These are phyloP conservation scores for Rosalia funebris DNA, from an alignment of 2,888 invertebrate species.

Conservation along the genomic window DNA sequence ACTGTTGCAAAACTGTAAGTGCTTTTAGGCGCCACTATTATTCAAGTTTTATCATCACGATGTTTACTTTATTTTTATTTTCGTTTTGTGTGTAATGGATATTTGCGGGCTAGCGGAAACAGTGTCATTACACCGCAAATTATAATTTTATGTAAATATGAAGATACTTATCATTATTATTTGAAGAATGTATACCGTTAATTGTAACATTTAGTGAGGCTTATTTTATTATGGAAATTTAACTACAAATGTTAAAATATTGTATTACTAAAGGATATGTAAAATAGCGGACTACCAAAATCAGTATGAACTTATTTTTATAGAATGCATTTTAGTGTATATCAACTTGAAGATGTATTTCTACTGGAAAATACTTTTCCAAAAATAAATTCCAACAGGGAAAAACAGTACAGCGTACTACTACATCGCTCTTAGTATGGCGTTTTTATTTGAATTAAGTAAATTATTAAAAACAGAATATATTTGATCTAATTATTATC, in stretches of 20 bases:
- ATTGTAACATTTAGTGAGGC: neutral
- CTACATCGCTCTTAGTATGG: too few relatives aligned
- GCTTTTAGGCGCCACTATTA: constrained; percentile 17
- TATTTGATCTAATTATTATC: too few relatives aligned
- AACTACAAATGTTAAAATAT: neutral
- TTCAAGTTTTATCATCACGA: neutral
- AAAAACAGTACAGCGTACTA: too few relatives aligned
- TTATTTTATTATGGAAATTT: neutral
- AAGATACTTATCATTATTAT: neutral
- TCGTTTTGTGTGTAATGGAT: neutral
- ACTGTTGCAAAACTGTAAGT: constrained; percentile 12
- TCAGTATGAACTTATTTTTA: too few relatives aligned
- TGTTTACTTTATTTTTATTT: neutral
- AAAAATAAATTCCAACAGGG: too few relatives aligned
- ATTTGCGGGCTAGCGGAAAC: neutral
- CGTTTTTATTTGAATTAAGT: too few relatives aligned
- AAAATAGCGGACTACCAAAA: too few relatives aligned
- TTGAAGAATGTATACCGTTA: neutral
- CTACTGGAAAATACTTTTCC: too few relatives aligned
- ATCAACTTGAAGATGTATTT: too few relatives aligned
- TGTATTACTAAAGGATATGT: too few relatives aligned
- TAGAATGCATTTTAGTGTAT: too few relatives aligned
- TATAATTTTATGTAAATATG: constrained; percentile 3
- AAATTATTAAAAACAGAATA: too few relatives aligned
- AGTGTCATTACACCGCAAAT: neutral